A percentile compares a stretch with the other conserved stretches of the same genome.
Conservation (phyloP, 2,888 invertebrate genomes). For the Mamestra brassicae region DNA sequence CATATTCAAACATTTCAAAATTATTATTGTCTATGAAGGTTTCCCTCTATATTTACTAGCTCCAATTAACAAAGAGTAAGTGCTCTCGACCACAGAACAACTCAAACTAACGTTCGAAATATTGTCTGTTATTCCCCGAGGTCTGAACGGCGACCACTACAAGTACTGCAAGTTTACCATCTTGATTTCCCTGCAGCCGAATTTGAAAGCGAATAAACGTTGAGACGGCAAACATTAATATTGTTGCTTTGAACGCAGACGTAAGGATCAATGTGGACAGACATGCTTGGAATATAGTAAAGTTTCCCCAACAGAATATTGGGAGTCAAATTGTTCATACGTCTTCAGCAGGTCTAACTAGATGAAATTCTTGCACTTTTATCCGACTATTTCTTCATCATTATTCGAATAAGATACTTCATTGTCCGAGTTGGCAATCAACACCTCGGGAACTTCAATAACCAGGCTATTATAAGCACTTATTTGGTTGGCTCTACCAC, state of each 20-base stretch:
- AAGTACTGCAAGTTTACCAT: conserved; percentile 80
- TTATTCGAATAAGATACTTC: conserved; percentile 41
- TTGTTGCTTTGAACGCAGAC: conserved; percentile 62
- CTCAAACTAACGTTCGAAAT: conserved; percentile 70
- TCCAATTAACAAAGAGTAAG: conserved; percentile 53
- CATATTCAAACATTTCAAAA: neutral
- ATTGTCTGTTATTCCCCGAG: conserved; percentile 74
- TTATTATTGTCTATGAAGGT: neutral
- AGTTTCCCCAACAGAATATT: conserved; percentile 13
- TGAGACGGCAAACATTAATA: conserved; percentile 71
- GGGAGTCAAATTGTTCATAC: neutral
- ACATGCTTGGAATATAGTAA: conserved; percentile 14
- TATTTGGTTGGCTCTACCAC: conserved; percentile 66
- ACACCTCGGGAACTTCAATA: conserved; percentile 72
- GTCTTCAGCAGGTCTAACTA: neutral
- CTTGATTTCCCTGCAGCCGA: conserved; percentile 88
- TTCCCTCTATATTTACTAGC: conserved; percentile 27
- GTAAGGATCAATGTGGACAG: conserved; percentile 53
- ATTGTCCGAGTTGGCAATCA: conserved; percentile 67
- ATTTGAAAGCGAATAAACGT: conserved; percentile 82
- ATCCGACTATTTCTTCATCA: conserved; percentile 21
- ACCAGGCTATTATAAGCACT: conserved; percentile 72
- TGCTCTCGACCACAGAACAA: conserved; percentile 59
- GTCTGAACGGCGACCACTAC: conserved; percentile 75
- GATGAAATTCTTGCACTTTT: neutral